Evolutionary conservation across 2,113 vertebrate genomes (phyloP).

Genomic region (Amazona vittata): DNA sequence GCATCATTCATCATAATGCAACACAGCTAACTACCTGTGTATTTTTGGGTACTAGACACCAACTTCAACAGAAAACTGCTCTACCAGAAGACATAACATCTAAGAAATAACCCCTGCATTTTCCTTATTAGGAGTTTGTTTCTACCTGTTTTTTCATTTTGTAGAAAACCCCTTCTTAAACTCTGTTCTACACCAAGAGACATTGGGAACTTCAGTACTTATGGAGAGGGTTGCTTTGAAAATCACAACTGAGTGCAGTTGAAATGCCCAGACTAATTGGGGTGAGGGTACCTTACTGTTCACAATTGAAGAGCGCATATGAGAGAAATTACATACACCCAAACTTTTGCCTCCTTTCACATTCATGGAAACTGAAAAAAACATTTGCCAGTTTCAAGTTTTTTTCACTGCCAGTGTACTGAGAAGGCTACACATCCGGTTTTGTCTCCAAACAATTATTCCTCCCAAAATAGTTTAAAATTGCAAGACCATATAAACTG

Average conservation of each 20-base stretch:
- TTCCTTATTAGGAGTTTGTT: neutral
- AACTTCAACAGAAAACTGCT: neutral
- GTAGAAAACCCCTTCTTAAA: neutral
- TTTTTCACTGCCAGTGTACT: neutral
- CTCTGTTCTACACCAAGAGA: fast-evolving
- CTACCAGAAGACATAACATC: neutral
- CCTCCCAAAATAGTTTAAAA: neutral
- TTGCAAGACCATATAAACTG: neutral
- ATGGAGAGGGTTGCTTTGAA: neutral
- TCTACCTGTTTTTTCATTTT: neutral
- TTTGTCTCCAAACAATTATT: neutral
- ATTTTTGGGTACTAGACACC: neutral
- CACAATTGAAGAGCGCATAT: neutral
- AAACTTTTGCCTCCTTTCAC: neutral
- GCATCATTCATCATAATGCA: neutral
- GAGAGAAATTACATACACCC: neutral
- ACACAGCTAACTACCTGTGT: neutral
- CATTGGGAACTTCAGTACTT: neutral
- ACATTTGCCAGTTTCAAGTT: neutral
- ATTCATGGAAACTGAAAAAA: neutral
- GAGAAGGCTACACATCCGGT: fast-evolving
- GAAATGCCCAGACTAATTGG: neutral
- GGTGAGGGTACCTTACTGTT: fast-evolving
- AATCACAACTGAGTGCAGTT: neutral
- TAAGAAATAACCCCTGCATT: neutral